Base-by-base conservation (phyloP, 2,888 invertebrate genomes). In the Falcaria lacertinaria region DNA sequence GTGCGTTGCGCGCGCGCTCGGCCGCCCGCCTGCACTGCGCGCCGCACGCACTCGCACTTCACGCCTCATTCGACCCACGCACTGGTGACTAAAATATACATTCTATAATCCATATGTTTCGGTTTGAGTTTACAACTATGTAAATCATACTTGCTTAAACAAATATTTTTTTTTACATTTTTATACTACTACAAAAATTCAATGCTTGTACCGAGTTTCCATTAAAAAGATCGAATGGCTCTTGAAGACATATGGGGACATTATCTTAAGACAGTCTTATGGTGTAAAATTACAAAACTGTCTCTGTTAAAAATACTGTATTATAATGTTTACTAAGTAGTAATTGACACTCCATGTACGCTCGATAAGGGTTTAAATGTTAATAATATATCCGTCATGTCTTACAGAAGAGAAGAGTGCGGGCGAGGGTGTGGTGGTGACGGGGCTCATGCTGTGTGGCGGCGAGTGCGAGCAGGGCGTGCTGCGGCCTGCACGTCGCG, bases 361-460 rank as follows among this genome's bases (percentile, higher is more conserved):
- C n/a, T n/a, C n/a, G n/a, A n/a, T 32, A 32, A 32, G 32, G 2
- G 8, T 32, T 32, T 32, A 32, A n/a, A n/a, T 8, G 32, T 32
- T n/a, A n/a, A 14, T 13, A 14, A 8, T 32, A 19, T n/a, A 8
- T 2, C 7, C 22, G 8, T 14, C 13, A 8, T 8, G 14, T 6
- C 25, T 13, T n/a, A 15, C 25, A 28, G 45, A 34, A 19, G 55
- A 14, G 36, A 28, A 17, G 5, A 46, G 39, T 2, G 50, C 39
- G 19, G 51, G 43, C 2, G 53, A 45, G 0, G 59, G 57, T 0
- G 37, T 73, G 41, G 48, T 64, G 17, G 61, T 80, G 53, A 25
- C 33, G 25, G 87, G 83, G 5, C 58, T 87, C 54, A 60, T 60
- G 5, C 39, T 84, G 57, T 46, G 73, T 50, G 89, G 87, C 39